A percentile compares a stretch with the other conserved stretches of the same genome.
These are phyloP conservation scores for Xenopus tropicalis DNA, from an alignment of 2,113 vertebrate genomes.

Conservation along the genomic window UCB_Xtro_10.0 CM004443.2:34942001-34942500, in stretches of 20 bases:
- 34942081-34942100: too few species aligned
- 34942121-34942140: too few species aligned
- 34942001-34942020: too few species aligned
- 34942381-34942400: slow-evolving; percentile 11
- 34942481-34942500: slow-evolving; percentile 31
- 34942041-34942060: too few species aligned
- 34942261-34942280: neutral
- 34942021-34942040: too few species aligned
- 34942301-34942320: slow-evolving; percentile 8
- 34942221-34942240: neutral
- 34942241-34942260: neutral
- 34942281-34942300: too few species aligned
- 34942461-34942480: slow-evolving; percentile 25
- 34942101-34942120: too few species aligned
- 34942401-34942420: slow-evolving; percentile 6
- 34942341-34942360: slow-evolving; percentile 13
- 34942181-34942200: too few species aligned
- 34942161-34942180: too few species aligned
- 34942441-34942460: slow-evolving; percentile 25
- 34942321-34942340: slow-evolving; percentile 21
- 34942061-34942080: too few species aligned
- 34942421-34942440: neutral
- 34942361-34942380: slow-evolving; percentile 15
- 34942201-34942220: too few species aligned
- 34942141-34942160: too few species aligned